Percentiles rank a stretch among this genome's conserved stretches.
Conservation (phyloP, 2,888 invertebrate genomes). For the Reticulitermes lucifugus region DNA sequence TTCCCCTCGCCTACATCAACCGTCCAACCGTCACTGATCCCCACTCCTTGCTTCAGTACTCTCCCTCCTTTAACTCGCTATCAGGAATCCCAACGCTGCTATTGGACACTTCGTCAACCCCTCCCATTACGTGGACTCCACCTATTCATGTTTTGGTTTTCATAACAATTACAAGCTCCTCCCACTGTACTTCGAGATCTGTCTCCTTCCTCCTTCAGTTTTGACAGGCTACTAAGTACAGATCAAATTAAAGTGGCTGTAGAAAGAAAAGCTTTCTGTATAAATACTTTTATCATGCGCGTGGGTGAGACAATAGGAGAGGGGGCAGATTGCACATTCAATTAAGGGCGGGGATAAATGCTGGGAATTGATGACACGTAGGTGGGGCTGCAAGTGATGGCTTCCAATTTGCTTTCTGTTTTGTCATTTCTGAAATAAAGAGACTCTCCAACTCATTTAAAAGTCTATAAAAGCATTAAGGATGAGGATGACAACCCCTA, state of each 20-base stretch:
- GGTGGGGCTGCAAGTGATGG: background rate
- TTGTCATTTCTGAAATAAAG: slow-evolving; percentile 9
- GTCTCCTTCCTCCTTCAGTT: background rate
- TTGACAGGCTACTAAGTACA: no score
- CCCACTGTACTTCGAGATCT: background rate
- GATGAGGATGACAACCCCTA: background rate
- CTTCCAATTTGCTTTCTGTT: background rate
- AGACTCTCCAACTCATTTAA: background rate
- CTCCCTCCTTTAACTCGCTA: background rate
- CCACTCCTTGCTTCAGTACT: background rate
- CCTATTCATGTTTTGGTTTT: background rate
- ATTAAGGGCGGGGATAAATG: slow-evolving; percentile 13
- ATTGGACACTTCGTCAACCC: background rate
- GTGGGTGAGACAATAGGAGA: background rate
- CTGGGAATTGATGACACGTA: slow-evolving; percentile 15
- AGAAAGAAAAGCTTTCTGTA: background rate
- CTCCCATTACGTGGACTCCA: background rate
- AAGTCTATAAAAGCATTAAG: background rate
- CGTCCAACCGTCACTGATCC: slow-evolving; percentile 1
- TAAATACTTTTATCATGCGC: background rate
- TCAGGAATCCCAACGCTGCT: background rate
- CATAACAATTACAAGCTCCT: slow-evolving; percentile 20
- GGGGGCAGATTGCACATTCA: slow-evolving; percentile 1
- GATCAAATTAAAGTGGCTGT: background rate
- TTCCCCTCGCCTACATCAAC: background rate